phyloP scores from a whole-genome alignment of 2,888 invertebrate species.

The Drosophila kambysellisi region DNA sequence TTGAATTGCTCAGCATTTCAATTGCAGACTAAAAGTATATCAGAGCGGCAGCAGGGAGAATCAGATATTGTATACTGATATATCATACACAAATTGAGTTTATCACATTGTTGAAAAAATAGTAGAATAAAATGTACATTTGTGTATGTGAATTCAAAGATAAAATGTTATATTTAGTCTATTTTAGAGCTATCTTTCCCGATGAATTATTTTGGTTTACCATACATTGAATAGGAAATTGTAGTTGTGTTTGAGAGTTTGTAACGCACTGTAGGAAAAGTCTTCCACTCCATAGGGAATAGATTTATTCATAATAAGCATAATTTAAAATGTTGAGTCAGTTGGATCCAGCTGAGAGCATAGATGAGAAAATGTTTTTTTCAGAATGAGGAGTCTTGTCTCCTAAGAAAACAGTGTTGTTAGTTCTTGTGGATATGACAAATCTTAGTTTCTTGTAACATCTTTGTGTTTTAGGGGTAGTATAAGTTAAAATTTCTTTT shows the following conservation, averaged over 20 bases:
- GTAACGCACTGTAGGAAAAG: no score
- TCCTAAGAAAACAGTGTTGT: not conserved
- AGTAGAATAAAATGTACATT: no score
- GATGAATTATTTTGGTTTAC: no score
- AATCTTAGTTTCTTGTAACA: not conserved
- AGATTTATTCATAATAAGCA: not conserved
- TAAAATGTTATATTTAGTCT: no score
- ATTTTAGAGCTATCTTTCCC: no score
- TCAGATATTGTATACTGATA: not conserved
- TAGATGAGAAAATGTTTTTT: not conserved
- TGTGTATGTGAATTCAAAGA: no score
- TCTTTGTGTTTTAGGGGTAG: not conserved
- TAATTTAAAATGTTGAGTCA: not conserved
- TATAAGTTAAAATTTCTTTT: not conserved
- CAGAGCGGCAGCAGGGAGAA: no score
- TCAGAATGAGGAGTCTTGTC: not conserved
- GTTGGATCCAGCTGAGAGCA: not conserved
- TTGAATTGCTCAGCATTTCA: slow-evolving; percentile 30
- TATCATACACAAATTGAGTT: not conserved
- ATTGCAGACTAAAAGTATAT: slow-evolving; percentile 40
- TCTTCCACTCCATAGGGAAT: not conserved
- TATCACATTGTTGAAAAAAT: not conserved
- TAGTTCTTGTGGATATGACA: not conserved
- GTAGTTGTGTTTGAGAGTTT: no score
- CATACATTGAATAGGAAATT: no score